phyloP scores from a whole-genome alignment of 2,888 invertebrate species.

The Gnatocerus cornutus region DNA sequence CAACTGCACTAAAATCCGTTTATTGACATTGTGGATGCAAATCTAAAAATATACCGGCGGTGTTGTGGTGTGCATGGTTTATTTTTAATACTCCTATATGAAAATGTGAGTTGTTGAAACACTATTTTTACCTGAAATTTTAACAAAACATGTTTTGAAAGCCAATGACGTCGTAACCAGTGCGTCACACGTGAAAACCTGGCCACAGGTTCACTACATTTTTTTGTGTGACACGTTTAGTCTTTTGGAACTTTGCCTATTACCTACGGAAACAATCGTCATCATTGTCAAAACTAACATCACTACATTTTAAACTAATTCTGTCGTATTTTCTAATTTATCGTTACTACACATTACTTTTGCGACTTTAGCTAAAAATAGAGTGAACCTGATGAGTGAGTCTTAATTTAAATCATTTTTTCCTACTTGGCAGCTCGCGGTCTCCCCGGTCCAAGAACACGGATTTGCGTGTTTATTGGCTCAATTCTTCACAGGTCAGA shows the following conservation, averaged over 20 bases:
- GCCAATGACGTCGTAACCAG: constrained; percentile 13
- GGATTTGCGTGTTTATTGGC: not conserved
- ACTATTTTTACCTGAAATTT: not conserved
- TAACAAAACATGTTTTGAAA: not conserved
- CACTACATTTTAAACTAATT: too few relatives aligned
- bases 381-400: too few relatives aligned
- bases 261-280: constrained; percentile 26
- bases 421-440: too few relatives aligned
- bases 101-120: not conserved
- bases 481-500: not conserved
- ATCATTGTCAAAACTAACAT: not conserved
- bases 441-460: not conserved
- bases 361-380: too few relatives aligned
- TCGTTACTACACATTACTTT: too few relatives aligned
- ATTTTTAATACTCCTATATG: not conserved
- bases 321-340: too few relatives aligned
- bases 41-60: constrained; percentile 3
- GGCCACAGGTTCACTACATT: not conserved
- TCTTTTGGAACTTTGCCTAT: constrained; percentile 24
- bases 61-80: too few relatives aligned
- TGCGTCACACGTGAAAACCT: constrained; percentile 16
- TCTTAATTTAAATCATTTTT: too few relatives aligned
- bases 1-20: not conserved
- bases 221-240: constrained; percentile 24
- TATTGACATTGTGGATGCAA: constrained; percentile 1